A percentile compares a stretch with the other conserved stretches of the same genome.
phyloP scores from a whole-genome alignment of 1,140 invertebrate genomes.

The Diabrotica virgifera region DNA sequence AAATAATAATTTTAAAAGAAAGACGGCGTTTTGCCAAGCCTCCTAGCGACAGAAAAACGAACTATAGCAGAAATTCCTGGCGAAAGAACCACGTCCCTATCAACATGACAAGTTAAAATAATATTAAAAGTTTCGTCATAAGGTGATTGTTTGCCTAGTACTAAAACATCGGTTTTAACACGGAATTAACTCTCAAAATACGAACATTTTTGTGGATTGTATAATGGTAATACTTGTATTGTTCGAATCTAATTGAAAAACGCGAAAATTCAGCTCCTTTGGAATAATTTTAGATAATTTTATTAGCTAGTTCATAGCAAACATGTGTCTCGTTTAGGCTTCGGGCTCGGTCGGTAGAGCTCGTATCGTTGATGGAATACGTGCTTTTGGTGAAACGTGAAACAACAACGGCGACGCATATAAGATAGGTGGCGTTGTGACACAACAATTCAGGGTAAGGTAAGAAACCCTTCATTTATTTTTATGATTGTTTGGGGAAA shows the following conservation, averaged over 20 bases:
- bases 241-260: conserved; percentile 33
- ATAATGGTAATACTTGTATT: conserved; percentile 20
- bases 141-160: conserved; percentile 29
- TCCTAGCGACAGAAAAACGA: conserved; percentile 33
- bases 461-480: conserved; percentile 44
- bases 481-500: conserved; percentile 34
- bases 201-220: conserved; percentile 40
- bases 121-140: conserved; percentile 39
- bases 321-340: conserved; percentile 36
- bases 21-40: conserved; percentile 31
- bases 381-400: conserved; percentile 43
- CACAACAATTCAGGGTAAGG: conserved; percentile 40
- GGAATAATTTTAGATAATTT: conserved; percentile 27
- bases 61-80: conserved; percentile 43
- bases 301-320: conserved; percentile 32
- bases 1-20: conserved; percentile 31
- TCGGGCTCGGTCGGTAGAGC: conserved; percentile 33
- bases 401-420: conserved; percentile 39
- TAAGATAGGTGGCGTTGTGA: conserved; percentile 46
- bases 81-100: conserved; percentile 46
- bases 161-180: conserved; percentile 26
- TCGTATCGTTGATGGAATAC: conserved; percentile 40
- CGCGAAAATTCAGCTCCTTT: conserved; percentile 26
- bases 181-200: conserved; percentile 28
- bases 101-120: conserved; percentile 43